Evolutionary conservation across 2,888 invertebrate species (phyloP).

Genomic region (Caenorhabditis sulstoni): DNA sequence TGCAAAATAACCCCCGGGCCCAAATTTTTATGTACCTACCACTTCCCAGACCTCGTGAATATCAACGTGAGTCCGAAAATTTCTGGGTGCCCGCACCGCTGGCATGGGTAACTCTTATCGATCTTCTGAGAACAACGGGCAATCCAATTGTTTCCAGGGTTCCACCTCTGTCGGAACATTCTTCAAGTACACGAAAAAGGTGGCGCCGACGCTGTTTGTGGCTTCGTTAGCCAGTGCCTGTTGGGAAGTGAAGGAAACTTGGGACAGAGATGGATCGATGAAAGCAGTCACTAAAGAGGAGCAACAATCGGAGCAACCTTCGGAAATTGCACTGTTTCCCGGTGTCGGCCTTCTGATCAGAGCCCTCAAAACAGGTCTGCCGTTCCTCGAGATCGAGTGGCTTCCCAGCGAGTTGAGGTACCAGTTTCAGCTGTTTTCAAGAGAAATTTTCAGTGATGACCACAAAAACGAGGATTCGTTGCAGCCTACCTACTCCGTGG

Average conservation of each 20-base stretch:
- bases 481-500: too few relatives aligned
- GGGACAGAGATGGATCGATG: too few relatives aligned
- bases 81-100: not conserved
- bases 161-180: not conserved
- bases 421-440: too few relatives aligned
- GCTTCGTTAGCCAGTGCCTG: not conserved
- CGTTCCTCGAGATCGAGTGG: too few relatives aligned
- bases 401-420: too few relatives aligned
- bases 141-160: not conserved
- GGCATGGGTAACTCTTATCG: not conserved
- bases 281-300: not conserved
- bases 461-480: too few relatives aligned
- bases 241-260: not conserved
- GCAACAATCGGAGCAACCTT: too few relatives aligned
- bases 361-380: not conserved
- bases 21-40: too few relatives aligned
- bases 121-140: not conserved
- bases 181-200: not conserved
- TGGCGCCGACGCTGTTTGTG: not conserved
- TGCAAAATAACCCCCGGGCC: too few relatives aligned
- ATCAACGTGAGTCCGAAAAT: not conserved
- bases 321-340: not conserved
- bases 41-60: too few relatives aligned
- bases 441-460: too few relatives aligned
- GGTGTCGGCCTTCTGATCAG: not conserved